Percentiles rank a stretch among this genome's conserved stretches.
Conservation (phyloP, 2,797 vertebrate species). For the Anguilla megastoma region DNA sequence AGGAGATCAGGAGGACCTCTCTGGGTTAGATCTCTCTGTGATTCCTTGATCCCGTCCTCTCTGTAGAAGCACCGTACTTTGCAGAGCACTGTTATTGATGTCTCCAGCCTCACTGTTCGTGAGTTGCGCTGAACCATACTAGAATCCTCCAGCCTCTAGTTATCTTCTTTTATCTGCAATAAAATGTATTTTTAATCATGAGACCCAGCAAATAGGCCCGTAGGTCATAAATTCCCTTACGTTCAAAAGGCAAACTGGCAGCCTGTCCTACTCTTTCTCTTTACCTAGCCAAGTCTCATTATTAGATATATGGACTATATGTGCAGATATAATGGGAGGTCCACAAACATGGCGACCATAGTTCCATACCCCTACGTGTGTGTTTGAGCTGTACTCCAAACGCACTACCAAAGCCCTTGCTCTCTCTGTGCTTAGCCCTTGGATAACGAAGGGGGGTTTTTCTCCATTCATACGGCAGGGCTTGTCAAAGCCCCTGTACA, state of each 20-base stretch:
- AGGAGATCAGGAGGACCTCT: slow-evolving; percentile 7
- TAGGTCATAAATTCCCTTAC: background rate
- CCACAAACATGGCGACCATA: background rate
- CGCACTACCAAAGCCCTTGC: too few species aligned
- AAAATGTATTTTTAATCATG: background rate
- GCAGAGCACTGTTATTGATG: background rate
- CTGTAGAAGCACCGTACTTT: background rate
- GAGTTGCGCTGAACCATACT: background rate
- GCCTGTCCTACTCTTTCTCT: background rate
- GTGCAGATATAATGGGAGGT: background rate
- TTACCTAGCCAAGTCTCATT: background rate
- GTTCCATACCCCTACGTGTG: background rate
- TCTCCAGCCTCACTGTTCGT: background rate
- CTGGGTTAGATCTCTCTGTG: slow-evolving; percentile 14
- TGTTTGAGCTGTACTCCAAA: background rate
- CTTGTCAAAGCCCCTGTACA: slow-evolving; percentile 42
- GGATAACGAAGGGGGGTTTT: slow-evolving; percentile 43
- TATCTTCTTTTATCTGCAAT: background rate
- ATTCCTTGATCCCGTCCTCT: slow-evolving; percentile 21
- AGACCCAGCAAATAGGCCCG: background rate
- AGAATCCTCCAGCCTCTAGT: background rate
- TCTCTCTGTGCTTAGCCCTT: slow-evolving; percentile 1
- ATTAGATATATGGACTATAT: background rate
- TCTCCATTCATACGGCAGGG: slow-evolving; percentile 36
- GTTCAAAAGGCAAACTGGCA: background rate